Percentiles rank a stretch among this genome's conserved stretches.
phyloP scores from a whole-genome alignment of 2,113 vertebrate genomes.

The Pionites leucogaster region DNA sequence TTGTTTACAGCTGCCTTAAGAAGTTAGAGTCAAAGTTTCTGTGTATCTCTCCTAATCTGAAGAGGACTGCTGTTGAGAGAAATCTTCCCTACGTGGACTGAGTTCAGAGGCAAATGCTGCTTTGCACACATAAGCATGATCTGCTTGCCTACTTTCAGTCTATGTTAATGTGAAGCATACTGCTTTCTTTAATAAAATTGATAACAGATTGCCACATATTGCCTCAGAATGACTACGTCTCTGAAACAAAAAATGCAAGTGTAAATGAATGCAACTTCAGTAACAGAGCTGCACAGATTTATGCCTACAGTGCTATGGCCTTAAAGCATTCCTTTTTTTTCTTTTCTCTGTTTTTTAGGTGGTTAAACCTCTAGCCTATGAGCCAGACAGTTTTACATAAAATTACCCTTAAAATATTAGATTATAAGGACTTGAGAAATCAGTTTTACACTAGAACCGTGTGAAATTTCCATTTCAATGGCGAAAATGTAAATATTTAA shows the following conservation, averaged over 20 bases:
- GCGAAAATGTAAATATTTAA: slow-evolving; percentile 56
- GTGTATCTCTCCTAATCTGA: background rate
- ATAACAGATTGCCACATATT: background rate
- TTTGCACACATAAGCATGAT: background rate
- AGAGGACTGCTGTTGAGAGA: background rate
- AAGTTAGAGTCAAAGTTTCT: background rate
- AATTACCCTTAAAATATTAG: slow-evolving; percentile 19
- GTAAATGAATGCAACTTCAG: background rate
- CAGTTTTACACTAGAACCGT: background rate
- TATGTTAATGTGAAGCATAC: background rate
- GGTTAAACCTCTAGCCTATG: background rate
- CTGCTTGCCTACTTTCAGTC: background rate
- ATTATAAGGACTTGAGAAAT: slow-evolving; percentile 16
- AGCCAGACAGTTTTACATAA: background rate
- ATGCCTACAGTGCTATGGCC: background rate
- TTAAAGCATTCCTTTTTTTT: background rate
- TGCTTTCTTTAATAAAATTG: background rate
- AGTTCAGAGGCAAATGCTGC: background rate
- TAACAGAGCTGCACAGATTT: background rate
- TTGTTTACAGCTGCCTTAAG: background rate
- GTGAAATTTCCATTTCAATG: slow-evolving; percentile 58
- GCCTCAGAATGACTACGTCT: background rate
- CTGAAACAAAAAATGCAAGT: background rate
- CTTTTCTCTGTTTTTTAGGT: background rate
- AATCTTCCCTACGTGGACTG: fast-evolving